Evolutionary conservation across 2,888 invertebrate species (phyloP), one percentile per base, ranked within the genome.

Genomic region (Aleiodes testaceus): DNA sequence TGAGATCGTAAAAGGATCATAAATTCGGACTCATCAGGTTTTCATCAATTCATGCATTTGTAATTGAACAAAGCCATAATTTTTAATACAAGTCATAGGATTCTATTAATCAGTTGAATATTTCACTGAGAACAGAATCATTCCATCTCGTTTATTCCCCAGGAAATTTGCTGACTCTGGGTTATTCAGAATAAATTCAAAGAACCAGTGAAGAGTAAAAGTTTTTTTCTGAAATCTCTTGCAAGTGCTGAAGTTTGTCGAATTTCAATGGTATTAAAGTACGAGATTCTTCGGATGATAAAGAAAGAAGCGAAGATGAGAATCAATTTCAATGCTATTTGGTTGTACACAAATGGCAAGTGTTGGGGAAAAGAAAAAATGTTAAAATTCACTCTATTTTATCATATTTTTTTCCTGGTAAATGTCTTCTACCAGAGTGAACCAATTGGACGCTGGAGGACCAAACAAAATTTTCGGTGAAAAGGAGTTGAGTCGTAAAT

Each of bases 361-460:
- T 22, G 26, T 26, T n/a, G 52, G 7, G 22, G 22, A 22, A 22
- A 22, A 22, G 22, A 26, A 26, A 26, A 26, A 5, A 26, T 26
- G 26, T 5, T 2, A 26, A 26, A 26, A 26, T 26, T 26, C 26
- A 26, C 26, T 26, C 26, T 26, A 3, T 11, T 12, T 52, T 52
- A 52, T 52, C n/a, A 52, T 52, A 11, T 22, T 2, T 2, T 26
- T 26, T 26, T 26, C 5, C 3, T 4, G 26, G 14, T 12, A n/a
- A 14, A 53, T 26, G 53, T 53, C 26, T 26, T 53, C 26, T 53
- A 30, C 12, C 7, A 20, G n/a, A 22, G 53, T n/a, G 12, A 53
- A 30, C 53, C 53, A 53, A 53, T 53, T 53, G 53, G 53, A 26
- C 12, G 53, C 53, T n/a, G 6, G 53, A 53, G 53, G 30, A 53